Evolutionary conservation across 2,797 vertebrate species (phyloP).

Genomic region (Neosilurus hyrtlii): DNA sequence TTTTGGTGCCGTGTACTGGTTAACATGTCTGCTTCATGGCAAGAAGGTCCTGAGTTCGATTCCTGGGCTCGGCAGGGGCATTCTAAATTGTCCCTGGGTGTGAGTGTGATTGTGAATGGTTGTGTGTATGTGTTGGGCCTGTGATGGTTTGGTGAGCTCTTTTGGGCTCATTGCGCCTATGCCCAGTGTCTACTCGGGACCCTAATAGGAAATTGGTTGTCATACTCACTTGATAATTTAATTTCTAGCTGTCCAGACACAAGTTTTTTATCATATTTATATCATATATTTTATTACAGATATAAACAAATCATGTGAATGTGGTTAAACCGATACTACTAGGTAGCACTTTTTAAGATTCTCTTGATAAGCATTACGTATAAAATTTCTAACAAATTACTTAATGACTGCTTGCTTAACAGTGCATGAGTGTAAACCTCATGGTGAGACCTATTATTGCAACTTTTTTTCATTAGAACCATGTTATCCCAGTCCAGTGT

Average conservation of each 20-base stretch:
- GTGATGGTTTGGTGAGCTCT: too few species aligned
- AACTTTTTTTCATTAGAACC: background rate
- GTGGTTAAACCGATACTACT: background rate
- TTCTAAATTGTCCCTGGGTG: too few species aligned
- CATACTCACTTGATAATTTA: background rate
- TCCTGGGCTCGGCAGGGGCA: too few species aligned
- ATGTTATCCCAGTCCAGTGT: background rate
- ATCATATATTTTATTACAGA: slow-evolving; percentile 11
- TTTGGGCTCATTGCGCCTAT: too few species aligned
- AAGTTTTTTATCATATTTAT: background rate
- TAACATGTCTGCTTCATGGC: too few species aligned
- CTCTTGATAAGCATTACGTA: background rate
- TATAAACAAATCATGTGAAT: background rate
- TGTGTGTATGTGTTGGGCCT: too few species aligned
- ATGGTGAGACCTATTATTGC: background rate
- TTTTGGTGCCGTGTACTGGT: background rate
- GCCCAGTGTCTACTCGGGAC: too few species aligned
- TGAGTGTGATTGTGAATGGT: too few species aligned
- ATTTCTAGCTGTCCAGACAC: background rate
- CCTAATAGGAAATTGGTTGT: too few species aligned
- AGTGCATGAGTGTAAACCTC: background rate
- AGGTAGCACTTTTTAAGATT: background rate
- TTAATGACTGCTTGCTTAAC: background rate
- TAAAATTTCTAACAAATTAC: background rate
- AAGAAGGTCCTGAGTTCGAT: too few species aligned